Evolutionary conservation across 2,797 vertebrate species (phyloP).

Genomic region (Labeo calbasu): DNA sequence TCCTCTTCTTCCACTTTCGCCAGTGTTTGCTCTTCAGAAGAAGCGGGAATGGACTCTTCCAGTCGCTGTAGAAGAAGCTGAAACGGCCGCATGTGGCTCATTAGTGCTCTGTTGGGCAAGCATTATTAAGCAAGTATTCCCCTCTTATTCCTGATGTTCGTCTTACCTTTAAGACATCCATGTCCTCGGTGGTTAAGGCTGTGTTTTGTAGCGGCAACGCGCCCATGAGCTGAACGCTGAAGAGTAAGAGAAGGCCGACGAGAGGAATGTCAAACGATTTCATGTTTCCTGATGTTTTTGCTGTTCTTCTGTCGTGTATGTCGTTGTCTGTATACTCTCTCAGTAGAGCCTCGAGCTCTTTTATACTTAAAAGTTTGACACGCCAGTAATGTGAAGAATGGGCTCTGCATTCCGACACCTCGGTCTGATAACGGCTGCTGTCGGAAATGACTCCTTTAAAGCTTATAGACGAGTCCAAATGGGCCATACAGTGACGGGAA

Average conservation of each 20-base stretch:
- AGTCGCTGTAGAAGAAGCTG: constrained; percentile 75
- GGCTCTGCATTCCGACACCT: constrained; percentile 79
- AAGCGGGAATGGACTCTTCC: constrained; percentile 65
- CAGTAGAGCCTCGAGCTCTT: constrained; percentile 62
- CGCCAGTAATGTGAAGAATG: constrained; percentile 75
- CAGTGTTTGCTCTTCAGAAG: constrained; percentile 38
- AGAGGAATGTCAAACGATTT: constrained; percentile 57
- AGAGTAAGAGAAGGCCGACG: constrained; percentile 68
- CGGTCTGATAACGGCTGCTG: constrained; percentile 74
- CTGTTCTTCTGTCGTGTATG: constrained; percentile 31
- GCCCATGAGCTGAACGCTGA: constrained; percentile 64
- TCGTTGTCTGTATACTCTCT: constrained; percentile 58
- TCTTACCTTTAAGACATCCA: constrained; percentile 76
- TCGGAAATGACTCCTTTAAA: constrained; percentile 81
- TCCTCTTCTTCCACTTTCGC: constrained; percentile 28
- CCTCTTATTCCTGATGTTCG: background rate
- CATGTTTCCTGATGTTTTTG: constrained; percentile 64
- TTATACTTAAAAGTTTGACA: constrained; percentile 73
- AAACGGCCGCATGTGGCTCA: constrained; percentile 22
- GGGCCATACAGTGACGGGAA: constrained; percentile 65
- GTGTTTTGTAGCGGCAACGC: constrained; percentile 66
- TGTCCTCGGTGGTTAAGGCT: constrained; percentile 64
- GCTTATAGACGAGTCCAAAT: constrained; percentile 67
- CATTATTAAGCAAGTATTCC: background rate
- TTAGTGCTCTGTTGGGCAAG: background rate